phyloP scores from a whole-genome alignment of 2,113 vertebrate species.

The Saiga tatarica region DNA sequence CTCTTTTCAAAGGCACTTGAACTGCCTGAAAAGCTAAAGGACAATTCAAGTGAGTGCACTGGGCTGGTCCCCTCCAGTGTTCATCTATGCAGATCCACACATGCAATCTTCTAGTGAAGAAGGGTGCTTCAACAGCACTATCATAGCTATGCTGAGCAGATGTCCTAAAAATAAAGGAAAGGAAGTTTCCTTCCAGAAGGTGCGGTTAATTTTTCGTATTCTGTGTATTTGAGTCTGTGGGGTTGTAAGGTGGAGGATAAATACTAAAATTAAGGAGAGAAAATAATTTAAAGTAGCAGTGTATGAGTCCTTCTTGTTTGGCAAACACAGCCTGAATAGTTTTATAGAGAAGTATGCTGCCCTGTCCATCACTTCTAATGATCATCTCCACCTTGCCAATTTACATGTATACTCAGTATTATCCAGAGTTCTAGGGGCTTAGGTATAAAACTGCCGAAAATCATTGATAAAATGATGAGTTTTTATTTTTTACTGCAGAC shows the following conservation, averaged over 20 bases:
- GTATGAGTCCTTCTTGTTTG: background rate
- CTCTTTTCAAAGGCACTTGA: slow-evolving; percentile 62
- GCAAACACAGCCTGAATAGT: background rate
- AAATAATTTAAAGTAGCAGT: background rate
- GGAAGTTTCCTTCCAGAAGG: background rate
- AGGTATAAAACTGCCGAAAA: background rate
- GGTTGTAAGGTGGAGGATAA: background rate
- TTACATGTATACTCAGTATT: background rate
- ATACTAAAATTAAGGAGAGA: background rate
- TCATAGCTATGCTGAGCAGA: background rate
- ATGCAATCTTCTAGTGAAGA: background rate
- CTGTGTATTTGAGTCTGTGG: background rate
- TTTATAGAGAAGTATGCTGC: background rate
- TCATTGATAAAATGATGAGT: background rate
- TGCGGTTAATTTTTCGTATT: background rate
- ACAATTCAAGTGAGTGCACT: slow-evolving; percentile 46
- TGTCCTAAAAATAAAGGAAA: background rate
- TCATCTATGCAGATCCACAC: background rate
- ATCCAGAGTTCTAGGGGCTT: background rate
- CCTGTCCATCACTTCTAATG: background rate
- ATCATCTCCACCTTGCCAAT: background rate
- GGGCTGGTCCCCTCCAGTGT: background rate
- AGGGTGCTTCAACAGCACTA: background rate
- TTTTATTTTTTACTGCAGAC: background rate
- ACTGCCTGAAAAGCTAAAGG: slow-evolving; percentile 51